Evolutionary conservation across 2,888 invertebrate genomes (phyloP), one percentile per base, ranked within the genome.

Genomic region (Orchesellides sinensis): DNA sequence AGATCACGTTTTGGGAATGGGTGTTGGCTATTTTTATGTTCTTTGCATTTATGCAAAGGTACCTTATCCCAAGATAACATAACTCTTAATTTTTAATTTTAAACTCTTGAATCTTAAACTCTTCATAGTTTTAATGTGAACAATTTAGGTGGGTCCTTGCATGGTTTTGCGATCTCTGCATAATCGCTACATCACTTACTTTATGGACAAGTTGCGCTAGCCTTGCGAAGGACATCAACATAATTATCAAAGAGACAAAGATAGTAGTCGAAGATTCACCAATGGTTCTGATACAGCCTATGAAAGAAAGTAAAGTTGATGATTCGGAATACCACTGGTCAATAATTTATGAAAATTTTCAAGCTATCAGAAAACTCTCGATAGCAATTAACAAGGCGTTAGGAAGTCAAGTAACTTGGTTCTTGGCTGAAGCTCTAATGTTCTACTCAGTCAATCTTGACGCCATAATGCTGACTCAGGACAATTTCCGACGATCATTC

Each of bases 381-480:
- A 12, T 12, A 1, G 21, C 35, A 5, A 21, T 74, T 5, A 75
- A 65, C 66, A 17, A n/a, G 3, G 52, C 74, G 12, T 6, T 75
- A 5, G 49, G 52, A 2, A 52, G 35, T 27, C 65, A 54, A 25
- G 74, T 32, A 2, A 75, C 74, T 0, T 21, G 19, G 35, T 75
- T 54, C 17, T 40, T 75, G 0, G 35, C 65, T 8, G 74, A 75
- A 21, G 29, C 65, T 5, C 12, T 75, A 23, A 65, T 75, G 54
- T 75, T 40, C 54, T 75, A 75, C 17, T 75, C 74, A 0, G n/a
- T 40, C 2, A 65, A 54, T 19, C 19, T 75, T 0, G 66, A 65
- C 32, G 52, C 47, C 3, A 17, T 75, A n/a, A 1, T 73, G n/a
- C 61, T 35, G 0, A 49, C 59, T 0, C 5, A 25, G 0, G 47